Conservation (phyloP, 2,113 vertebrate genomes). For the Hippocampus zosterae region DNA sequence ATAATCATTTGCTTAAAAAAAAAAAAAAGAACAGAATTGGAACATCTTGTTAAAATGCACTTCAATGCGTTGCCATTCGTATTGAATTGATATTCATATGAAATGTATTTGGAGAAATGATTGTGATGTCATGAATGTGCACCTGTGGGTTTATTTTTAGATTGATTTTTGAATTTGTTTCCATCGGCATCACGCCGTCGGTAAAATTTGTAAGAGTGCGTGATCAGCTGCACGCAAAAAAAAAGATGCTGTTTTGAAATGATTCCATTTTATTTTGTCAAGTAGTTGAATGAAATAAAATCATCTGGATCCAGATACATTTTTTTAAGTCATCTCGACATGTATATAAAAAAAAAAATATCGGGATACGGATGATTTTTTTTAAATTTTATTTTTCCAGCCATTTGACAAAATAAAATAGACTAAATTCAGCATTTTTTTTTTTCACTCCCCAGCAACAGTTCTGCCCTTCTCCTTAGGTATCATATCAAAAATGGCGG, state of each 20-base stretch:
- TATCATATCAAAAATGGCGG: slow-evolving; percentile 59
- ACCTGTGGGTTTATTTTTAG: slow-evolving; percentile 14
- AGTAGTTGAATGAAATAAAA: too few species aligned
- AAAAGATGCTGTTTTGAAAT: too few species aligned
- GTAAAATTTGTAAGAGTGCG: slow-evolving; percentile 30
- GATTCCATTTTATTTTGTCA: too few species aligned
- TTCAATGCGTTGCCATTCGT: background rate
- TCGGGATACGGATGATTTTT: too few species aligned
- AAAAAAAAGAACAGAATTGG: background rate
- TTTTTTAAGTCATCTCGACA: too few species aligned
- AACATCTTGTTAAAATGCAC: background rate
- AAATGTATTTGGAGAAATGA: background rate
- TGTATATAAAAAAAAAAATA: too few species aligned
- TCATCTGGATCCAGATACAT: too few species aligned
- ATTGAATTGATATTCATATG: background rate
- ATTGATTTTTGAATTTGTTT: slow-evolving; percentile 18
- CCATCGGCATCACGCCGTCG: slow-evolving; percentile 15
- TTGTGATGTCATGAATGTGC: background rate
- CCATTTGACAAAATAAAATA: too few species aligned
- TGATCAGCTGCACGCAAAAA: slow-evolving; percentile 22
- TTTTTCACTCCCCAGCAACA: too few species aligned
- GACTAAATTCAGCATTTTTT: too few species aligned
- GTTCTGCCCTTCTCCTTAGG: slow-evolving; percentile 31
- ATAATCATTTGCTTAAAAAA: slow-evolving; percentile 2
- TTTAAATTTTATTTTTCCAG: too few species aligned